Evolutionary conservation across 2,113 vertebrate genomes (phyloP).

Genomic region (Saccopteryx bilineata): DNA sequence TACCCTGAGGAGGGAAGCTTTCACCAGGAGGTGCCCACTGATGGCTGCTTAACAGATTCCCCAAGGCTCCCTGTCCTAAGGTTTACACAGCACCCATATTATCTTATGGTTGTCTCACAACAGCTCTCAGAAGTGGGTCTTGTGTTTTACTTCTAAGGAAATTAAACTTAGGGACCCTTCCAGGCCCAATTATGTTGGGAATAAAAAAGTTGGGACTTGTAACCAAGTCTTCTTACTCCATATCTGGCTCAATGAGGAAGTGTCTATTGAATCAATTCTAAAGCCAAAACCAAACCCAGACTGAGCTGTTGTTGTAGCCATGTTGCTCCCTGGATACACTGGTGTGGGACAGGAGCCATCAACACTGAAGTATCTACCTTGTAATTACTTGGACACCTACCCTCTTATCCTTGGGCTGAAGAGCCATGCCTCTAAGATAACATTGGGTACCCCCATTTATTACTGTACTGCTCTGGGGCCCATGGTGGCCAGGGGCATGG

Average conservation of each 20-base stretch:
- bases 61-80: not conserved
- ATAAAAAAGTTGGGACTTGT: not conserved
- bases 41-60: not conserved
- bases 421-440: not conserved
- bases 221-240: not conserved
- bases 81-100: not conserved
- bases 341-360: not conserved
- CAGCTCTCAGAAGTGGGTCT: not conserved
- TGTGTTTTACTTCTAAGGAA: not conserved
- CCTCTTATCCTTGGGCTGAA: not conserved
- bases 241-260: not conserved
- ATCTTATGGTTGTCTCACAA: not conserved
- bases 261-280: not conserved
- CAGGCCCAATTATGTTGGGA: not conserved
- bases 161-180: not conserved
- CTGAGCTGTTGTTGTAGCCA: not conserved
- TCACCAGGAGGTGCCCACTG: not conserved
- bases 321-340: no score
- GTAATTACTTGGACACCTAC: not conserved
- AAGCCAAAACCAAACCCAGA: not conserved
- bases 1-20: not conserved
- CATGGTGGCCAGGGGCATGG: fast-evolving
- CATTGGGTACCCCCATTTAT: not conserved
- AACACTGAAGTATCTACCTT: not conserved
- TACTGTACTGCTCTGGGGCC: not conserved